These are phyloP conservation scores for Gracilinanus agilis DNA, from an alignment of 2,113 vertebrate genomes.

Conservation along the genomic window DNA sequence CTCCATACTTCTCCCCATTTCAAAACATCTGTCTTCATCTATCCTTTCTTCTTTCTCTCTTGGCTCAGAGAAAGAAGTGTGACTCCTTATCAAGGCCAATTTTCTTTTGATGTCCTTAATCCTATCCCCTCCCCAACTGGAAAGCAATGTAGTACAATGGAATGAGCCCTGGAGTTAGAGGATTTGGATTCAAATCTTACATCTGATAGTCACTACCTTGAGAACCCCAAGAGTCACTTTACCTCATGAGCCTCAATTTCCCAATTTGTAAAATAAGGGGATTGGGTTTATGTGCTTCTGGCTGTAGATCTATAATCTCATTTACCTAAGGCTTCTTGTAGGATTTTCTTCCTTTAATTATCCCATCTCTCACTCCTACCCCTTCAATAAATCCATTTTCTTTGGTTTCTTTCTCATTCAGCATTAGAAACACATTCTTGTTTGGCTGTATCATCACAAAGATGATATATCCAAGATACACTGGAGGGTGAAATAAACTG, in stretches of 20 bases:
- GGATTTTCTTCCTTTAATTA: neutral
- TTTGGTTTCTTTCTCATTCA: neutral
- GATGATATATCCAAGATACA: conserved; percentile 40
- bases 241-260: neutral
- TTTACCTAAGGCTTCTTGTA: neutral
- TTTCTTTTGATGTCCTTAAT: neutral
- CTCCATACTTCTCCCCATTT: neutral
- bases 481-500: conserved; percentile 55
- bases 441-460: neutral
- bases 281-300: neutral
- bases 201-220: neutral
- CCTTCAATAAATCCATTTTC: neutral
- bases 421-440: neutral
- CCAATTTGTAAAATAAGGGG: neutral
- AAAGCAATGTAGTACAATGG: neutral
- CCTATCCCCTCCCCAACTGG: neutral
- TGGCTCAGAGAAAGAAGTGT: neutral
- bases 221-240: neutral
- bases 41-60: neutral
- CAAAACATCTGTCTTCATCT: neutral
- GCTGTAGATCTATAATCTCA: neutral
- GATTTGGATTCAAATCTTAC: neutral
- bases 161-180: neutral
- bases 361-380: neutral
- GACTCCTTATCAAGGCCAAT: neutral